A percentile compares a stretch with the other conserved stretches of the same genome.
Conservation (phyloP, 2,888 invertebrate species). For the Pachycephus smyrnensis region DNA sequence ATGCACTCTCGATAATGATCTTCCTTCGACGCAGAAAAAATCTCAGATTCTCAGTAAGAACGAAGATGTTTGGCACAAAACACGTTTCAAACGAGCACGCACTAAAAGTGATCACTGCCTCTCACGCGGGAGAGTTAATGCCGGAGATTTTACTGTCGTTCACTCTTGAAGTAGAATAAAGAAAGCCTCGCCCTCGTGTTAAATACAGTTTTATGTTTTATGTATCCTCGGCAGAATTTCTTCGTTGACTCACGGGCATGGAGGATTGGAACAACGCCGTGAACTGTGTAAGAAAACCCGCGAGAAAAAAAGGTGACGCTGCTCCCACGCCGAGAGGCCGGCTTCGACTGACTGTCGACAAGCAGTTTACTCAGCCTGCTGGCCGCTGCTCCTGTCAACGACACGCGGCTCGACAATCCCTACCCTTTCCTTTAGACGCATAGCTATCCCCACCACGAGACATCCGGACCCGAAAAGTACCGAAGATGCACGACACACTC, state of each 20-base stretch:
- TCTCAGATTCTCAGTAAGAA: neutral
- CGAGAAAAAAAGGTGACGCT: conserved; percentile 28
- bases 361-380: conserved; percentile 31
- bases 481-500: neutral
- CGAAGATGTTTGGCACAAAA: neutral
- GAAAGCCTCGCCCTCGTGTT: neutral
- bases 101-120: neutral
- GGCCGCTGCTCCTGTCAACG: conserved; percentile 46
- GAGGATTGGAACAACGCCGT: neutral
- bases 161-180: neutral
- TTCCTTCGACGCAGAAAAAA: neutral
- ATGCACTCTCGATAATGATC: neutral
- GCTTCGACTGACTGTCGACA: conserved; percentile 44
- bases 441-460: neutral
- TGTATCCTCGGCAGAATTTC: neutral
- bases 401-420: conserved; percentile 44
- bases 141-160: neutral
- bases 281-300: neutral
- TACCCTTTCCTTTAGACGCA: neutral
- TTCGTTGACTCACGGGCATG: neutral
- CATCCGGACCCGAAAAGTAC: neutral
- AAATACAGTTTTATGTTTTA: too few species aligned
- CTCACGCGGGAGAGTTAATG: neutral
- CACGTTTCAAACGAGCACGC: neutral
- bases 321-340: conserved; percentile 48